phyloP scores from a whole-genome alignment of 2,888 invertebrate genomes.

The Eupithecia vulgata region DNA sequence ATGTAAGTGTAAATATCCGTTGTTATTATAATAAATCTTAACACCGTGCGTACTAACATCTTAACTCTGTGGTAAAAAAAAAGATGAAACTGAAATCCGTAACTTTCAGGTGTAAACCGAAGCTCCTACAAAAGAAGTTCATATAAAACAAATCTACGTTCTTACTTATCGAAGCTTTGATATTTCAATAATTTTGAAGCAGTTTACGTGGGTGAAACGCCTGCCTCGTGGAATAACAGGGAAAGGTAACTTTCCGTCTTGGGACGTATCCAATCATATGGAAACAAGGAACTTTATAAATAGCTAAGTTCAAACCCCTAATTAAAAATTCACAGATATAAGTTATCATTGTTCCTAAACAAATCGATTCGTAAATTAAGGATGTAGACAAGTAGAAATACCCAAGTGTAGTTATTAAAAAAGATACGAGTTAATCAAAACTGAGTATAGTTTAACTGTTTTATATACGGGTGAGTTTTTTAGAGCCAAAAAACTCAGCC shows the following conservation, averaged over 20 bases:
- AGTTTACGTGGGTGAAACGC: not conserved
- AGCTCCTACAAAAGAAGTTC: not conserved
- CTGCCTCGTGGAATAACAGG: not conserved
- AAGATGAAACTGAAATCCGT: no score
- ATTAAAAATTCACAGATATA: not conserved
- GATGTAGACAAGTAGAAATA: not conserved
- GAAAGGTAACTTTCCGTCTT: not conserved
- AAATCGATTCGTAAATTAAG: not conserved
- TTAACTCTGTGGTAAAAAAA: no score
- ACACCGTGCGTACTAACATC: no score
- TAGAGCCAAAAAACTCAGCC: no score
- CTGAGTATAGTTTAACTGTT: not conserved
- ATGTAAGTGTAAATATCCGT: no score
- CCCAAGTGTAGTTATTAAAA: not conserved
- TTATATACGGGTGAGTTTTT: no score
- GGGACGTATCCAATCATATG: not conserved
- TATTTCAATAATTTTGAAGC: constrained; percentile 4
- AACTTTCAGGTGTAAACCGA: not conserved
- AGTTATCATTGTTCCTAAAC: not conserved
- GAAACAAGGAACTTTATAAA: constrained; percentile 5
- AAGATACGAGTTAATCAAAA: not conserved
- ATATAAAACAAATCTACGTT: not conserved
- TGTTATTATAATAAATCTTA: no score
- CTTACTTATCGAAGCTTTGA: not conserved
- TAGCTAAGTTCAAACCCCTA: not conserved